These are phyloP conservation scores for Solen grandis DNA, from an alignment of 1,140 invertebrate genomes.

Conservation along the genomic window DNA sequence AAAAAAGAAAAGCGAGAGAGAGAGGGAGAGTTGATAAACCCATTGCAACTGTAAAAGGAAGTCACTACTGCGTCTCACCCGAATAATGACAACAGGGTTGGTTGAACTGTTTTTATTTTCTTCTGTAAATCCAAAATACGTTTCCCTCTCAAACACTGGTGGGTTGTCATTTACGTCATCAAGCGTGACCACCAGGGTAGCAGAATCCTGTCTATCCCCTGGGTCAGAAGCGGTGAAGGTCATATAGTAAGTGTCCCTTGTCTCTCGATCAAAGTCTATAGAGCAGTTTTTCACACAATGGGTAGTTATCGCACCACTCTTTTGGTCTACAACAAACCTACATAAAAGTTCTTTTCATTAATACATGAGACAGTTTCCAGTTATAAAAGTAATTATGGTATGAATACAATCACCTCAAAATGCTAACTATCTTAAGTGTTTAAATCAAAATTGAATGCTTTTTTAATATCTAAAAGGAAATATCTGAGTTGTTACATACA, in stretches of 20 bases:
- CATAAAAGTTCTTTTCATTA: too few species aligned
- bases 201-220: conserved; percentile 29
- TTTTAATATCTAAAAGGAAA: neutral
- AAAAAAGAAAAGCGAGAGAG: neutral
- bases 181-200: conserved; percentile 7
- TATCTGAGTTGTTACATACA: neutral
- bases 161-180: conserved; percentile 33
- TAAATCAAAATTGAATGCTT: neutral
- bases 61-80: too few species aligned
- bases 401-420: too few species aligned
- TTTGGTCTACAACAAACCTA: conserved; percentile 13
- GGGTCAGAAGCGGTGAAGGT: conserved; percentile 25
- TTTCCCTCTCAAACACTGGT: neutral
- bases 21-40: neutral
- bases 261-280: conserved; percentile 18
- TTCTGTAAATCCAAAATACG: conserved; percentile 1
- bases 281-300: neutral
- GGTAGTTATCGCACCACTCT: conserved; percentile 6
- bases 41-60: conserved; percentile 21
- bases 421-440: too few species aligned
- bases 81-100: neutral
- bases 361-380: too few species aligned
- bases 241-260: conserved; percentile 10
- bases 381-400: too few species aligned
- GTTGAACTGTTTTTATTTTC: conserved; percentile 9